Evolutionary conservation across 2,113 vertebrate species (phyloP).

Genomic region (Colius striatus): DNA sequence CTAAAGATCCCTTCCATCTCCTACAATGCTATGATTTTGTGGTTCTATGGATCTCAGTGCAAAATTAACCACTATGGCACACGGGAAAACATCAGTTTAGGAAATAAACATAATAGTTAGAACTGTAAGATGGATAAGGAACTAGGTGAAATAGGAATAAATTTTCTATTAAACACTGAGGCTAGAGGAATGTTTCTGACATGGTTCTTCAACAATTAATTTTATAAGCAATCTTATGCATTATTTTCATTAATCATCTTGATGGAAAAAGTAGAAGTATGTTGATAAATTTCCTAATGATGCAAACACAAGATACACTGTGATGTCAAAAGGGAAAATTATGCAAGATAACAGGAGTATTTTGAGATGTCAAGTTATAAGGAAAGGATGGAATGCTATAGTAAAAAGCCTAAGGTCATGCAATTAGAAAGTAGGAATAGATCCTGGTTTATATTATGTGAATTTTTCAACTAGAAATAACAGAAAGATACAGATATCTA

Average conservation of each 20-base stretch:
- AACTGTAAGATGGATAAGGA: background rate
- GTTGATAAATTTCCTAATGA: background rate
- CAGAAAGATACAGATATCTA: background rate
- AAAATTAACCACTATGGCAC: background rate
- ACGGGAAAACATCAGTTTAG: background rate
- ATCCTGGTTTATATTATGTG: background rate
- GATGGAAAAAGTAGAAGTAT: background rate
- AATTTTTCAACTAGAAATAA: background rate
- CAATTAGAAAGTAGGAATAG: background rate
- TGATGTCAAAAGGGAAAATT: background rate
- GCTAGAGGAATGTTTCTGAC: background rate
- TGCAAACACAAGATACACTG: background rate
- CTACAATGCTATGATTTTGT: too few species aligned
- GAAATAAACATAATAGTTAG: background rate
- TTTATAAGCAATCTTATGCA: background rate
- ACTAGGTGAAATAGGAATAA: background rate
- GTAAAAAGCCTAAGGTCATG: background rate
- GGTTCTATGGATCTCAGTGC: background rate
- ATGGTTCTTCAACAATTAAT: background rate
- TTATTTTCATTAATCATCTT: background rate
- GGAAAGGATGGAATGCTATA: background rate
- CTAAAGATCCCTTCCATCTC: too few species aligned
- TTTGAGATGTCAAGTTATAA: background rate
- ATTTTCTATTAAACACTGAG: background rate
- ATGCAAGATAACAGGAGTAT: background rate